These are phyloP conservation scores for Tetrax tetrax DNA, from an alignment of 2,113 vertebrate genomes.

Conservation along the genomic window DNA sequence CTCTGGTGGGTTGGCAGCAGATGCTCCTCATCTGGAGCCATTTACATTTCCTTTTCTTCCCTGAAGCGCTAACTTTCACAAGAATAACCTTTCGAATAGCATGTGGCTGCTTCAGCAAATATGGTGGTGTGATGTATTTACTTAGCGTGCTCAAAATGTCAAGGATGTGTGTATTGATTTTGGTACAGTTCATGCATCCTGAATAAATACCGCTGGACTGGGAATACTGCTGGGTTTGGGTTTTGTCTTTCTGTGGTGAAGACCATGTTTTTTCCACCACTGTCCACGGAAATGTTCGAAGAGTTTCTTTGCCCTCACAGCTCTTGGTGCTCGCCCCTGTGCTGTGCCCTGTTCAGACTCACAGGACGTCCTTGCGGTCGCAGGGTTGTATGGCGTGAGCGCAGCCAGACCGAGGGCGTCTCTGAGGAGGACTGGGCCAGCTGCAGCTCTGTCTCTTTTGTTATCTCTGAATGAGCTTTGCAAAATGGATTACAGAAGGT, in stretches of 20 bases:
- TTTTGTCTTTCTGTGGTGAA: neutral
- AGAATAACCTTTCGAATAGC: neutral
- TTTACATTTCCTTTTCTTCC: neutral
- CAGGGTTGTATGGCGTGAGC: neutral
- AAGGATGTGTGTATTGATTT: neutral
- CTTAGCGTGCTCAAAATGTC: neutral
- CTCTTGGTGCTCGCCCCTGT: too few relatives aligned
- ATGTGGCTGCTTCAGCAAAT: neutral
- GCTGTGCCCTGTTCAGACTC: neutral
- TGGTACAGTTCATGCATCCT: neutral
- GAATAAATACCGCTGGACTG: neutral
- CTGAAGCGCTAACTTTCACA: neutral
- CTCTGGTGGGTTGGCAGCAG: neutral
- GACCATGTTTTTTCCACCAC: fast-evolving
- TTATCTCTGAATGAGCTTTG: neutral
- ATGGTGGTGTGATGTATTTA: neutral
- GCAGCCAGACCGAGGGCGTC: neutral
- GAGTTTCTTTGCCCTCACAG: neutral
- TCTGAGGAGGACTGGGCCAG: neutral
- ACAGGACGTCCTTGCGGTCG: neutral
- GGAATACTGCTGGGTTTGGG: neutral
- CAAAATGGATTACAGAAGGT: neutral
- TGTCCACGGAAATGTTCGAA: neutral
- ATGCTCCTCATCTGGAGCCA: neutral
- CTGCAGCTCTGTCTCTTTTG: too few relatives aligned